Evolutionary conservation across 2,113 vertebrate species (phyloP).

Genomic region (Poecile atricapillus): DNA sequence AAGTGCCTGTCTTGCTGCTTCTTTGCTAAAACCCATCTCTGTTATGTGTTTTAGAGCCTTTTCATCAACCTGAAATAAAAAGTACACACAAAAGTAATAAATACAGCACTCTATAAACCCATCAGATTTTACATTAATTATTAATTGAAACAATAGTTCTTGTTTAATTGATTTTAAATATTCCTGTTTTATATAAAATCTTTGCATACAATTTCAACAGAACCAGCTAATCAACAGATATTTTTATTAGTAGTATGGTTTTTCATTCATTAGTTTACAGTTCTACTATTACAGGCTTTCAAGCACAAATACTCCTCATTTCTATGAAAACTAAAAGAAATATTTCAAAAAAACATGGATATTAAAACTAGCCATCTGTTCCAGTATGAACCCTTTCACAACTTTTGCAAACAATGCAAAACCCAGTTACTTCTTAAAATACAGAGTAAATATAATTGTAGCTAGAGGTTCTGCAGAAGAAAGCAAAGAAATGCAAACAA

Average conservation of each 20-base stretch:
- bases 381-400: background rate
- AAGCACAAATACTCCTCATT: background rate
- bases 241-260: background rate
- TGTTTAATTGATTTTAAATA: background rate
- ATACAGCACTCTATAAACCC: background rate
- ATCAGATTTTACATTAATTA: background rate
- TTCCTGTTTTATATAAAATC: background rate
- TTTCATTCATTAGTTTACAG: background rate
- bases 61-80: slow-evolving; percentile 87
- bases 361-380: background rate
- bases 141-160: background rate
- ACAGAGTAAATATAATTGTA: background rate
- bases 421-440: background rate
- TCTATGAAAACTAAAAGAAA: background rate
- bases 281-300: background rate
- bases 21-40: slow-evolving; percentile 97
- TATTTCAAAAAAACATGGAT: background rate
- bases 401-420: background rate
- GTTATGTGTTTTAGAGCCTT: slow-evolving; percentile 93
- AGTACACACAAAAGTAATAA: background rate
- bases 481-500: background rate
- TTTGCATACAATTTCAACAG: background rate
- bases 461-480: background rate
- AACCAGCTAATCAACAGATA: background rate
- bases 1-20: slow-evolving; percentile 89